Percentiles rank a stretch among this genome's conserved stretches.
These are phyloP conservation scores for Echinometra lucunter DNA, from an alignment of 53 echinoderm and acorn worm genomes.

Conservation along the genomic window DNA sequence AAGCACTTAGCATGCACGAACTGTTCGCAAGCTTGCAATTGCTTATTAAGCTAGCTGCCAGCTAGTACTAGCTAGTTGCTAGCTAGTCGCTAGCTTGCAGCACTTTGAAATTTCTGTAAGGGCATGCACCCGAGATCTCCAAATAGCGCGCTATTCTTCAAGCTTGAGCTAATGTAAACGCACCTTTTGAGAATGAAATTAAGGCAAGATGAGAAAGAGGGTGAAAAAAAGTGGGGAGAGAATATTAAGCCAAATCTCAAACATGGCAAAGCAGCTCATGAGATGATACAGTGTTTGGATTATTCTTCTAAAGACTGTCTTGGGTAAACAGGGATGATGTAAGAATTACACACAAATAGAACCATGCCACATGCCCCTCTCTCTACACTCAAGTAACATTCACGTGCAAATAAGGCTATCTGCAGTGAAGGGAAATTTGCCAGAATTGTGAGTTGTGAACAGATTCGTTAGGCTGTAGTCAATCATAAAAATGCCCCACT, in stretches of 20 bases:
- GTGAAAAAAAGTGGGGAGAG: not conserved
- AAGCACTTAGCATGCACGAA: no score
- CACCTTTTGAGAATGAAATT: no score
- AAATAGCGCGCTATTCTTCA: no score
- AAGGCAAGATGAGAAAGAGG: not conserved
- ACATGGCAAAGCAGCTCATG: conserved; percentile 17
- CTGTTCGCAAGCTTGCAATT: no score
- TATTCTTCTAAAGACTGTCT: conserved; percentile 11
- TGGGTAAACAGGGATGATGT: conserved; percentile 16
- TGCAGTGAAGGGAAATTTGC: not conserved
- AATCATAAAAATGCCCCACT: no score
- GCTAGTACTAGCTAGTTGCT: no score
- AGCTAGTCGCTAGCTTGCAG: no score
- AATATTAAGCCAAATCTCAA: not conserved
- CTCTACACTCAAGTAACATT: not conserved
- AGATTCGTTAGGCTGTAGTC: no score
- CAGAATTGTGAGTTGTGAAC: not conserved
- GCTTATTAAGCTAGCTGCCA: no score
- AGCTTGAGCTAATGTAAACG: no score
- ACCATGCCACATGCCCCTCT: not conserved
- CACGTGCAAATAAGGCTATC: not conserved
- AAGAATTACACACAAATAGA: not conserved
- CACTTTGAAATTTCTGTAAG: no score
- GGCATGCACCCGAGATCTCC: no score
- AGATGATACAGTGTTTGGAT: conserved; percentile 57